Conservation (phyloP, 1,140 invertebrate genomes). For the Pseudomyrmex concolor region DNA sequence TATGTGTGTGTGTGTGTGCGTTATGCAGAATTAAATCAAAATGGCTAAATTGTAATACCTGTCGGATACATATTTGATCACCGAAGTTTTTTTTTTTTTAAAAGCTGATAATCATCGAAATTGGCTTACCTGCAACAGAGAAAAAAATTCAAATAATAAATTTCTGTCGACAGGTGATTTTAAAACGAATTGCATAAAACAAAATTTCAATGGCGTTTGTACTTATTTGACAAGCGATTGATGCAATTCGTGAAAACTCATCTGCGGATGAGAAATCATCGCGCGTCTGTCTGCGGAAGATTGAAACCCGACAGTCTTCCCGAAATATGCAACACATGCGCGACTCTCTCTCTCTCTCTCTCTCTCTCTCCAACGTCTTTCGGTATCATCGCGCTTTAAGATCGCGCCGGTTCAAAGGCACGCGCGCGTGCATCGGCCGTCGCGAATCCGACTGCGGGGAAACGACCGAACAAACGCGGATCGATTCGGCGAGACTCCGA, state of each 20-base stretch:
- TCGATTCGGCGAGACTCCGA: constrained; percentile 83
- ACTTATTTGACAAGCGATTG: not conserved
- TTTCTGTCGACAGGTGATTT: not conserved
- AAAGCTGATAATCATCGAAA: constrained; percentile 4
- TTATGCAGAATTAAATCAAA: not conserved
- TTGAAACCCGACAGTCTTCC: not conserved
- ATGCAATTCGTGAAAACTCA: too few relatives aligned
- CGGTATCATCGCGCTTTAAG: constrained; percentile 57
- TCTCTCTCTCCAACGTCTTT: not conserved
- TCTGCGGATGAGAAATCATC: too few relatives aligned
- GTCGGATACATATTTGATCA: not conserved
- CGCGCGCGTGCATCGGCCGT: constrained; percentile 51
- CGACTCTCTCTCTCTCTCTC: not conserved
- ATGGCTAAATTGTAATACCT: not conserved
- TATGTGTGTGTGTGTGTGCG: not conserved
- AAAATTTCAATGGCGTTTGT: too few relatives aligned
- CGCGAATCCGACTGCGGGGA: constrained; percentile 54
- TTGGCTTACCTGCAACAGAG: constrained; percentile 71
- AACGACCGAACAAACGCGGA: constrained; percentile 72
- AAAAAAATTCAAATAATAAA: constrained; percentile 50
- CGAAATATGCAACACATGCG: not conserved
- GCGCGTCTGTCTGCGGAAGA: too few relatives aligned
- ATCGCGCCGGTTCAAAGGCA: constrained; percentile 44
- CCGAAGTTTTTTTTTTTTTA: not conserved
- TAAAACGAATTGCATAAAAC: not conserved